Evolutionary conservation across 2,797 vertebrate species (phyloP), one percentile per base, ranked within the genome.

Genomic region (Prunella strophiata): DNA sequence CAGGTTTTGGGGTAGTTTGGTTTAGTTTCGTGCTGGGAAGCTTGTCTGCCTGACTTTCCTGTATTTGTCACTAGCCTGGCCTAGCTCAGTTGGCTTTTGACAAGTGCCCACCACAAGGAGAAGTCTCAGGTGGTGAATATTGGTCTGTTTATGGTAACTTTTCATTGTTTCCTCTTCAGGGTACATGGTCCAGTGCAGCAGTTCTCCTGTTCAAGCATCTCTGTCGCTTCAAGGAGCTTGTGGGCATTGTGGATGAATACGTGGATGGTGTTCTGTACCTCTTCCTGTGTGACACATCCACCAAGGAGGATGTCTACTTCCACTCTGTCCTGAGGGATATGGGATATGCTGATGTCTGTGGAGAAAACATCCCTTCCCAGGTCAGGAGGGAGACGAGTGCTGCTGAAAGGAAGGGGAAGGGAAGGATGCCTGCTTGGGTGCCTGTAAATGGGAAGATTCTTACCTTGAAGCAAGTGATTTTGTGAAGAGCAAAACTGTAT

Each of bases 271-370:
- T 99, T 73, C 97, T 99, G 95, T 97, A 98, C 81, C 97, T 99
- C 65, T 99, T 98, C 93, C 97, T 99, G 80, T 99, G 99, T 78
- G 99, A 99, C 97, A 99, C 99, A 0, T 97, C 96, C 84, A 98
- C 98, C 2, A 94, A 98, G 25, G 88, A 98, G 12, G 99, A 99
- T 58, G 7, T 99, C 85, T 99, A 99, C 91, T 94, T 99, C 71
- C 99, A 99, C 96, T 86, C 91, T 8, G 93, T 98, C 47, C 96
- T 99, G 85, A 96, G 97, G 71, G 94, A 94, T 45, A 96, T 97
- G 86, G 98, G 98, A 59, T 98, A 98, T 12, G 99, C 98, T 48
- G 73, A 97, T 1, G 7, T 97, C 47, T 98, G 97, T 13, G 34
- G 70, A 63, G 93, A 97, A 88, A 98, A 98, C 15, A 3, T 97